Percentiles rank a stretch among this genome's conserved stretches.
These are phyloP conservation scores for Lepidurus packardi DNA, from an alignment of 1,140 invertebrate species.

Conservation along the genomic window DNA sequence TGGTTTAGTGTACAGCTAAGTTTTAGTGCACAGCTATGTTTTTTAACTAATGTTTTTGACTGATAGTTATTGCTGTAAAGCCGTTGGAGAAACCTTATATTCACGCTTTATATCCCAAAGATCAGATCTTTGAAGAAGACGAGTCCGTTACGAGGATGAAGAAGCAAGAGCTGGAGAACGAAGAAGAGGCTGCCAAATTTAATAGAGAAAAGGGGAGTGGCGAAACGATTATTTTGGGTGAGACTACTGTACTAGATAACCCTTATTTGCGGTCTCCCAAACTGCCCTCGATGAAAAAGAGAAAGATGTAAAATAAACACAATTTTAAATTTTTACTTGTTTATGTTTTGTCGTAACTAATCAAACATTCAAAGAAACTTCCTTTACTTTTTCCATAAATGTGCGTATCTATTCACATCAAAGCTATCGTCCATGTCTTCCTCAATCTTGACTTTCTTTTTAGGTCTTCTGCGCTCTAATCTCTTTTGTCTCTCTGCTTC, in stretches of 20 bases:
- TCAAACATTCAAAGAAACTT: background rate
- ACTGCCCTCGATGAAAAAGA: conserved; percentile 50
- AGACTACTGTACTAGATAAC: conserved; percentile 56
- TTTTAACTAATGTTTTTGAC: conserved; percentile 8
- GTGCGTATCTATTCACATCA: conserved; percentile 27
- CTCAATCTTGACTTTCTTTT: conserved; percentile 65
- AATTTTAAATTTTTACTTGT: background rate
- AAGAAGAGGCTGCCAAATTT: conserved; percentile 34
- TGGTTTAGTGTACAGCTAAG: conserved; percentile 16
- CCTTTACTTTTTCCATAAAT: conserved; percentile 33
- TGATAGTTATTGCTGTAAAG: conserved; percentile 78
- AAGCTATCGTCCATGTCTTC: conserved; percentile 69
- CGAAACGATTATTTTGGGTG: conserved; percentile 36
- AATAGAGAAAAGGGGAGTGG: conserved; percentile 42
- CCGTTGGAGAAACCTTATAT: conserved; percentile 74
- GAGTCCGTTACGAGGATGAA: conserved; percentile 64
- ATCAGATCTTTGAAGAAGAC: conserved; percentile 91
- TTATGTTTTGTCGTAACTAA: background rate
- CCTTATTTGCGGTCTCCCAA: conserved; percentile 77
- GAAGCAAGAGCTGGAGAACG: conserved; percentile 52
- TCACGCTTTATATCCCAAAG: conserved; percentile 77
- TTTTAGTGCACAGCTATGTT: conserved; percentile 32
- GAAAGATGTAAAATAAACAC: conserved; percentile 27
- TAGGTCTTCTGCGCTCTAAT: conserved; percentile 64
- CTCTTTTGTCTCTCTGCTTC: conserved; percentile 61